Percentiles rank a stretch among this genome's conserved stretches.
Conservation (phyloP, 2,888 invertebrate genomes). For the Escarpia spicata region DNA sequence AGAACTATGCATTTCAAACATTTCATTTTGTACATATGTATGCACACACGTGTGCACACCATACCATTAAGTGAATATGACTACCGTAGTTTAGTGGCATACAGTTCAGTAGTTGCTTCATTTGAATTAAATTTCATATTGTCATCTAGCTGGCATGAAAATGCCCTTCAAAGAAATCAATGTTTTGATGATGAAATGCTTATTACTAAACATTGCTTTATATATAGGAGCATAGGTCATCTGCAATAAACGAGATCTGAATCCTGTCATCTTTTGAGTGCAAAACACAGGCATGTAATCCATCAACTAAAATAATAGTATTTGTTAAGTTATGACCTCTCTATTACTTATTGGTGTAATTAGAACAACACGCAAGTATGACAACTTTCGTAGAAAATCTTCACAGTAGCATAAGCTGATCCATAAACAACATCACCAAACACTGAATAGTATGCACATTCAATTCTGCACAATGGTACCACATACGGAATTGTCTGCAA, state of each 20-base stretch:
- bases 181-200: not conserved
- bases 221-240: not conserved
- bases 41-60: not conserved
- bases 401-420: constrained; percentile 16
- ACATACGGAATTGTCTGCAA: not conserved
- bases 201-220: too few relatives aligned
- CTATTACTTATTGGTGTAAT: not conserved
- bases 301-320: not conserved
- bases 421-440: constrained; percentile 16
- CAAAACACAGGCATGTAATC: not conserved
- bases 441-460: not conserved
- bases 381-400: constrained; percentile 16
- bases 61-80: not conserved
- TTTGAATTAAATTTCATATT: not conserved
- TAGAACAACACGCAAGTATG: not conserved
- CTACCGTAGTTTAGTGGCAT: not conserved
- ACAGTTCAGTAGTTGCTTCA: not conserved
- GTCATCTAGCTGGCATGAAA: too few relatives aligned
- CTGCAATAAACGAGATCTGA: not conserved
- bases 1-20: not conserved
- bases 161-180: not conserved
- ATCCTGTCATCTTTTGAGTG: not conserved
- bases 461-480: not conserved
- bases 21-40: not conserved
- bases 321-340: not conserved